Evolutionary conservation across 2,888 invertebrate species (phyloP).

Genomic region (Nomada flava): DNA sequence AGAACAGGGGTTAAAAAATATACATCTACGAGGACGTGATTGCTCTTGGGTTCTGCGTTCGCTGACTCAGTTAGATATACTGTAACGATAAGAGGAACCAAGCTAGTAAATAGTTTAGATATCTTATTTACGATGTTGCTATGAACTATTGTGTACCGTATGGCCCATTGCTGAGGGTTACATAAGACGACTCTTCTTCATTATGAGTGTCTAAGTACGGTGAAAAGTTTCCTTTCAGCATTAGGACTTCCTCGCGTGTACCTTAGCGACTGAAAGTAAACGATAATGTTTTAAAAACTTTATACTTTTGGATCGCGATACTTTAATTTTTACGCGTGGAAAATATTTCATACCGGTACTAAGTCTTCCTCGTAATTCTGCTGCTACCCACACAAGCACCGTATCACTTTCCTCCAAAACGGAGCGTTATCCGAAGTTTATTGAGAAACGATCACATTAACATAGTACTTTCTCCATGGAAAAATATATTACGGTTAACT

Average conservation of each 20-base stretch:
- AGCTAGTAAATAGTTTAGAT: not conserved
- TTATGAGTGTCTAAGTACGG: conserved; percentile 81
- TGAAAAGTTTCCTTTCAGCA: conserved; percentile 83
- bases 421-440: conserved; percentile 34
- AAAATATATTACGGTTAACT: conserved; percentile 60
- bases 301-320: not conserved
- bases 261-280: conserved; percentile 72
- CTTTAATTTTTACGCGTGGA: not conserved
- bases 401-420: conserved; percentile 34
- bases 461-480: conserved; percentile 58
- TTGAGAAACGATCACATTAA: conserved; percentile 55
- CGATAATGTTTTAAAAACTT: not conserved
- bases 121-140: too few relatives aligned
- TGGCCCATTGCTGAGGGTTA: conserved; percentile 82
- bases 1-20: conserved; percentile 86
- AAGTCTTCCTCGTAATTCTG: conserved; percentile 50
- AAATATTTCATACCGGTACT: conserved; percentile 63
- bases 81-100: conserved; percentile 61
- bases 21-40: conserved; percentile 85
- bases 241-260: conserved; percentile 82
- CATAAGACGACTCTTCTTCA: conserved; percentile 82
- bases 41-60: conserved; percentile 73
- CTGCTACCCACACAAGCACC: conserved; percentile 12
- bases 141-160: conserved; percentile 71
- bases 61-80: conserved; percentile 79